Percentiles rank a stretch among this genome's conserved stretches.
phyloP scores from a whole-genome alignment of 2,113 vertebrate genomes.

The Himantopus leucocephalus region DNA sequence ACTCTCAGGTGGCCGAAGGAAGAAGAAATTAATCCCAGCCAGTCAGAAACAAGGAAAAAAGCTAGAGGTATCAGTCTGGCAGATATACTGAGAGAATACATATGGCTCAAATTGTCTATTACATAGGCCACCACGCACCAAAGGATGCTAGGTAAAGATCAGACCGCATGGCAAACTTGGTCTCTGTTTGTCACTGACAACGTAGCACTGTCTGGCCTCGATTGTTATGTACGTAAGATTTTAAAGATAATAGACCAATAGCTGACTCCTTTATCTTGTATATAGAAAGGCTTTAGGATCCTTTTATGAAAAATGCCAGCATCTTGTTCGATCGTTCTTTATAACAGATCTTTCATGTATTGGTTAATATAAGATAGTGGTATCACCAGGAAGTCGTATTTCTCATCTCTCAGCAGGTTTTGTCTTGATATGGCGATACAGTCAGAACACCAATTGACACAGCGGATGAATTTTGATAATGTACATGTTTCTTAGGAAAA shows the following conservation, averaged over 20 bases:
- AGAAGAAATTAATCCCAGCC: background rate
- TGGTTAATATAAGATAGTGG: background rate
- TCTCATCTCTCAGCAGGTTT: background rate
- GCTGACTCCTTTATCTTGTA: background rate
- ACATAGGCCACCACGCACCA: rapidly evolving
- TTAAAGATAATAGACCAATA: background rate
- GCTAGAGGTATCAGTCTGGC: background rate
- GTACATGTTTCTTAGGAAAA: background rate
- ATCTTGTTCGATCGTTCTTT: background rate
- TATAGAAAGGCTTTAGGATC: background rate
- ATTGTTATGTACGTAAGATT: rapidly evolving
- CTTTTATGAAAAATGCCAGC: background rate
- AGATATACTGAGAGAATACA: background rate
- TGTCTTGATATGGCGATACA: rapidly evolving
- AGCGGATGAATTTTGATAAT: background rate
- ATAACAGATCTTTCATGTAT: background rate
- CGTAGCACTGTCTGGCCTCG: background rate
- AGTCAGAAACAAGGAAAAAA: background rate
- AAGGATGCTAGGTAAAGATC: background rate
- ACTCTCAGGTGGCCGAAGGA: background rate
- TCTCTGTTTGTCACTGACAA: background rate
- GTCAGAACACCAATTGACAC: background rate
- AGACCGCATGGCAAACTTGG: background rate
- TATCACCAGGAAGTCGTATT: background rate
- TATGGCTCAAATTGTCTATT: background rate